Evolutionary conservation across 1,140 invertebrate genomes (phyloP).

Genomic region (Ips nitidus): DNA sequence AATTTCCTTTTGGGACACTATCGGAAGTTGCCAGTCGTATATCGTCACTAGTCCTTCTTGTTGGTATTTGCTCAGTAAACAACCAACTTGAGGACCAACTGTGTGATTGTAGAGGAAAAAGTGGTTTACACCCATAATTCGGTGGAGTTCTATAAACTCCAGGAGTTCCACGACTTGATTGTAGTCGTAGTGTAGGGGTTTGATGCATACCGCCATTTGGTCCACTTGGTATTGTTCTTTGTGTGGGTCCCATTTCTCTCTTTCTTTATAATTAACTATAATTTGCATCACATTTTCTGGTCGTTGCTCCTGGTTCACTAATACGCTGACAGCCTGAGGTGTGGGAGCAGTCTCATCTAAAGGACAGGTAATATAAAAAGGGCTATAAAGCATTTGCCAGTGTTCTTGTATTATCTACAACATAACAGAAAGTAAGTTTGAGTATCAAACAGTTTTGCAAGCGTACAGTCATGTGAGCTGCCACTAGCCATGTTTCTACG

Average conservation of each 20-base stretch:
- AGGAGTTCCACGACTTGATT: slow-evolving; percentile 76
- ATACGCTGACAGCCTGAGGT: slow-evolving; percentile 68
- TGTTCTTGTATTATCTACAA: slow-evolving; percentile 81
- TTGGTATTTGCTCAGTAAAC: slow-evolving; percentile 61
- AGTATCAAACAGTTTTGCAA: slow-evolving; percentile 7
- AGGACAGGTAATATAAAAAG: slow-evolving; percentile 83
- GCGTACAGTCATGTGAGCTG: not conserved
- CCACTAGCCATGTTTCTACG: not conserved
- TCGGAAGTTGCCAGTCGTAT: slow-evolving; percentile 86
- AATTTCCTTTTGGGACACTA: slow-evolving; percentile 87
- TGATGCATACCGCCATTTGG: slow-evolving; percentile 77
- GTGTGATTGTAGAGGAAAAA: slow-evolving; percentile 94
- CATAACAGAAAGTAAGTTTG: slow-evolving; percentile 13
- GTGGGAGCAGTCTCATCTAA: slow-evolving; percentile 59
- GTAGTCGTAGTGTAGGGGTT: slow-evolving; percentile 89
- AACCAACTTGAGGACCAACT: slow-evolving; percentile 74
- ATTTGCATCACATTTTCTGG: slow-evolving; percentile 66
- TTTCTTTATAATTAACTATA: slow-evolving; percentile 56
- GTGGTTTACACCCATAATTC: slow-evolving; percentile 80
- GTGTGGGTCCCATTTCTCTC: slow-evolving; percentile 53
- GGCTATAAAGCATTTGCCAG: slow-evolving; percentile 92
- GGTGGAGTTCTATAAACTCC: slow-evolving; percentile 91
- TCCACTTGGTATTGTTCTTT: not conserved
- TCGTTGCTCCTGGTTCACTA: slow-evolving; percentile 57
- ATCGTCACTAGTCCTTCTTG: slow-evolving; percentile 70